These are phyloP conservation scores for Deladenus siricidicola DNA, from an alignment of 2,888 invertebrate genomes.

Conservation along the genomic window DNA sequence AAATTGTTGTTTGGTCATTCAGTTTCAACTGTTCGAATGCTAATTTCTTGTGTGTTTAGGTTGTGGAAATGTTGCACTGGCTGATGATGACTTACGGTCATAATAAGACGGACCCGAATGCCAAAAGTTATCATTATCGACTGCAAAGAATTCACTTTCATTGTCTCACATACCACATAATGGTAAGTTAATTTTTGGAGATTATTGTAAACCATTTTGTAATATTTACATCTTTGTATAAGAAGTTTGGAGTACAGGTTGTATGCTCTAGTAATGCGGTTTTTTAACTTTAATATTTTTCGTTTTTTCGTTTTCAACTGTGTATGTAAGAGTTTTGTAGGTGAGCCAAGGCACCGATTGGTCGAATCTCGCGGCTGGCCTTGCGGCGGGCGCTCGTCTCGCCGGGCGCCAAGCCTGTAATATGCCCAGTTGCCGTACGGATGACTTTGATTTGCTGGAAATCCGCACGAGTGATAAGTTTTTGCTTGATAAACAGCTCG, in stretches of 20 bases:
- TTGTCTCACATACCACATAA: conserved; percentile 57
- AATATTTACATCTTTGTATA: no score
- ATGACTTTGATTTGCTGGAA: conserved; percentile 52
- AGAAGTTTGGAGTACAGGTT: no score
- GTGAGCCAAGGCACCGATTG: conserved; percentile 53
- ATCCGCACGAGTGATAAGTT: conserved; percentile 54
- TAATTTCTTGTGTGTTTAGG: conserved; percentile 31
- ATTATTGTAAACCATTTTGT: no score
- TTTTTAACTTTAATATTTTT: no score
- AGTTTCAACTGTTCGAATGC: background rate
- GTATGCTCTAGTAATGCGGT: no score
- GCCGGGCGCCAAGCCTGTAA: conserved; percentile 57
- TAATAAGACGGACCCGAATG: conserved; percentile 46
- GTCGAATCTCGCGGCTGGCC: conserved; percentile 55
- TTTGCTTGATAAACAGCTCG: conserved; percentile 49
- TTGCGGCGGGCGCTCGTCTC: conserved; percentile 56
- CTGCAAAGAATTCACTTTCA: conserved; percentile 57
- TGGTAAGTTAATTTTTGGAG: conserved; percentile 39
- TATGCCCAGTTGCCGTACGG: conserved; percentile 22
- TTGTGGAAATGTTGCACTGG: conserved; percentile 57
- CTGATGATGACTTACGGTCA: conserved; percentile 55
- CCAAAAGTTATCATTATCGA: conserved; percentile 43
- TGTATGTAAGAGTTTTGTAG: conserved; percentile 16
- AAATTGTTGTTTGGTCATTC: conserved; percentile 1
- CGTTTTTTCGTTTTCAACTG: no score